A percentile compares a stretch with the other conserved stretches of the same genome.
Conservation (phyloP, 2,113 vertebrate species). For the Reinhardtius hippoglossoides region DNA sequence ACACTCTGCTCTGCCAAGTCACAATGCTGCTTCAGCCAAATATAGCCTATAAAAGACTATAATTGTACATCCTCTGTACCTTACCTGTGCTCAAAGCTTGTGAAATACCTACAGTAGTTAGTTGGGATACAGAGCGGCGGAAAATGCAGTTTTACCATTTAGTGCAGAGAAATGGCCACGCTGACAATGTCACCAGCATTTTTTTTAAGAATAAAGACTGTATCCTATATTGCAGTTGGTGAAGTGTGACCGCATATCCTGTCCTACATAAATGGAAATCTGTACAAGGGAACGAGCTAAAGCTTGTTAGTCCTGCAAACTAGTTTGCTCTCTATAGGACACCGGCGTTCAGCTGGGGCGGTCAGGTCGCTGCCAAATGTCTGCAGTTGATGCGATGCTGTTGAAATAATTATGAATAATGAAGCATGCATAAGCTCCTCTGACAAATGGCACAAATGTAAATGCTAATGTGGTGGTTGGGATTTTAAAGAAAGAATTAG, state of each 20-base stretch:
- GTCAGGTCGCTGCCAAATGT: slow-evolving; percentile 29
- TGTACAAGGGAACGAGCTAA: slow-evolving; percentile 27
- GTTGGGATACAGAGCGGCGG: neutral
- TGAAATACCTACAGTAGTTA: slow-evolving; percentile 4
- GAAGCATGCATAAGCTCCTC: slow-evolving; percentile 10
- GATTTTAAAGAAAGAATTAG: slow-evolving; percentile 1
- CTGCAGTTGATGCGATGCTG: slow-evolving; percentile 23
- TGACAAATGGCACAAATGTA: slow-evolving; percentile 20
- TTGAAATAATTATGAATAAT: slow-evolving; percentile 23
- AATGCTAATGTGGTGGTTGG: slow-evolving; percentile 17
- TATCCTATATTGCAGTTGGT: slow-evolving; percentile 13
- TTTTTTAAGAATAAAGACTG: neutral
- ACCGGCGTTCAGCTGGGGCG: slow-evolving; percentile 8
- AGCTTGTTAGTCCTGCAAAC: slow-evolving; percentile 27
- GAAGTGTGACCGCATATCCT: slow-evolving; percentile 24
- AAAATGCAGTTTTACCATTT: neutral
- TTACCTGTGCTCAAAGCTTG: slow-evolving; percentile 17
- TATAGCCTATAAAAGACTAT: slow-evolving; percentile 25
- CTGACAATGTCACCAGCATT: neutral
- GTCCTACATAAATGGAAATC: slow-evolving; percentile 26
- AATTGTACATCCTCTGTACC: slow-evolving; percentile 24
- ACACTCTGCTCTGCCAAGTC: slow-evolving; percentile 39
- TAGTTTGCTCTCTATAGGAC: slow-evolving; percentile 8
- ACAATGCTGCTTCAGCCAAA: slow-evolving; percentile 52
- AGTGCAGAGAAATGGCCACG: neutral